Percentiles rank a stretch among this genome's conserved stretches.
phyloP scores from a whole-genome alignment of 2,888 invertebrate species.

The Theretra japonica region DNA sequence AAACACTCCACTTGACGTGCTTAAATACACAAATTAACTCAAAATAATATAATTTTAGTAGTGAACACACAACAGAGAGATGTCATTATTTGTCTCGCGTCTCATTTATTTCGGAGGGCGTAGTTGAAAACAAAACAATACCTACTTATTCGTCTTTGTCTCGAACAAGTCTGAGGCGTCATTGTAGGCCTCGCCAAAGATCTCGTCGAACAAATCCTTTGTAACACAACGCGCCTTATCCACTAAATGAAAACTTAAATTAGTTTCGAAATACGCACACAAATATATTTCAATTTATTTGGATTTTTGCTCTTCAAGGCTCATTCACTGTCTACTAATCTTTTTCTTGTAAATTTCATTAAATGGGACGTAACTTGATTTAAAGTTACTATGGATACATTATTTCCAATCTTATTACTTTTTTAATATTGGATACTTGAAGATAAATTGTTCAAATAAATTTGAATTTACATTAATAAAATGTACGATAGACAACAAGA shows the following conservation, averaged over 20 bases:
- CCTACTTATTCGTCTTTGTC: constrained; percentile 58
- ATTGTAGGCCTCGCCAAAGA: constrained; percentile 55
- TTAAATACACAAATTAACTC: constrained; percentile 28
- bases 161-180: constrained; percentile 53
- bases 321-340: background rate
- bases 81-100: constrained; percentile 48
- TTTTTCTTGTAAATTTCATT: constrained; percentile 2
- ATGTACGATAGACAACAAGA: too few species aligned
- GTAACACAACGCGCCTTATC: constrained; percentile 61
- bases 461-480: background rate
- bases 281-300: constrained; percentile 46
- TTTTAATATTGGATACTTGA: constrained; percentile 8
- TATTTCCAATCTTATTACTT: background rate
- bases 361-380: background rate
- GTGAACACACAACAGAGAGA: constrained; percentile 35
- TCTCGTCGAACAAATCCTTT: constrained; percentile 67
- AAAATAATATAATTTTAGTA: constrained; percentile 20
- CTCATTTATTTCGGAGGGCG: constrained; percentile 51
- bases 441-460: background rate
- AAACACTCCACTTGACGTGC: background rate
- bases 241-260: constrained; percentile 72
- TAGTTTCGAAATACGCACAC: constrained; percentile 51
- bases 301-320: background rate
- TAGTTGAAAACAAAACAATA: constrained; percentile 64
- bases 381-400: background rate